A percentile compares a stretch with the other conserved stretches of the same genome.
These are phyloP conservation scores for Patella pellucida DNA, from an alignment of 2,888 invertebrate genomes.

Conservation along the genomic window DNA sequence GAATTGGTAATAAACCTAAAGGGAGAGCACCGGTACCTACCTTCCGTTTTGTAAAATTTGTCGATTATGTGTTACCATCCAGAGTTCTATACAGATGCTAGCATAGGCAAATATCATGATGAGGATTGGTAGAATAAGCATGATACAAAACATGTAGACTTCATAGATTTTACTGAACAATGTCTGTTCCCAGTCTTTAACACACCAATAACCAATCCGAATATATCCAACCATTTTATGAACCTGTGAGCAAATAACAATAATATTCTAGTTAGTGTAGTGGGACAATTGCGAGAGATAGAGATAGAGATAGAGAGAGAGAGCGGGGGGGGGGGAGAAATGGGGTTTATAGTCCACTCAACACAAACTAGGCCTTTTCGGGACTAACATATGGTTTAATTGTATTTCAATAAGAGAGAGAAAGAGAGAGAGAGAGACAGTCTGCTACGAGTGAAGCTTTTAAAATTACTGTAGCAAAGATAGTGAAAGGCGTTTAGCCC, in stretches of 20 bases:
- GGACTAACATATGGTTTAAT: too few species aligned
- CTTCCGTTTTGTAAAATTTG: constrained; percentile 29
- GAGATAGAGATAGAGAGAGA: too few species aligned
- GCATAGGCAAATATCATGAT: constrained; percentile 79
- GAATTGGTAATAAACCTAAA: constrained; percentile 72
- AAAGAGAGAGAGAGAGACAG: too few species aligned
- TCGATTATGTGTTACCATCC: constrained; percentile 33
- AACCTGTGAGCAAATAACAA: constrained; percentile 26
- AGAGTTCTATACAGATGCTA: constrained; percentile 76
- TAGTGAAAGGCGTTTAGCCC: too few species aligned
- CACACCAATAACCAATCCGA: constrained; percentile 74
- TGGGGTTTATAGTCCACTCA: too few species aligned
- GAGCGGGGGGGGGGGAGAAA: too few species aligned
- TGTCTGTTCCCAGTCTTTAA: constrained; percentile 71
- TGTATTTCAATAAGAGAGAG: too few species aligned
- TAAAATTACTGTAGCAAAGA: too few species aligned
- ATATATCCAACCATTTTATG: constrained; percentile 34
- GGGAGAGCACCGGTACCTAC: constrained; percentile 19
- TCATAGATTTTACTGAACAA: constrained; percentile 73
- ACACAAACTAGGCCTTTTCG: too few species aligned
- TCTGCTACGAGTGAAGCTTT: too few species aligned
- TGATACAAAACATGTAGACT: constrained; percentile 77
- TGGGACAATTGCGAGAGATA: too few species aligned
- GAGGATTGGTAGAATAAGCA: constrained; percentile 76
- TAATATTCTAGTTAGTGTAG: too few species aligned